Evolutionary conservation across 2,888 invertebrate species (phyloP).

Genomic region (Drosophila yooni): DNA sequence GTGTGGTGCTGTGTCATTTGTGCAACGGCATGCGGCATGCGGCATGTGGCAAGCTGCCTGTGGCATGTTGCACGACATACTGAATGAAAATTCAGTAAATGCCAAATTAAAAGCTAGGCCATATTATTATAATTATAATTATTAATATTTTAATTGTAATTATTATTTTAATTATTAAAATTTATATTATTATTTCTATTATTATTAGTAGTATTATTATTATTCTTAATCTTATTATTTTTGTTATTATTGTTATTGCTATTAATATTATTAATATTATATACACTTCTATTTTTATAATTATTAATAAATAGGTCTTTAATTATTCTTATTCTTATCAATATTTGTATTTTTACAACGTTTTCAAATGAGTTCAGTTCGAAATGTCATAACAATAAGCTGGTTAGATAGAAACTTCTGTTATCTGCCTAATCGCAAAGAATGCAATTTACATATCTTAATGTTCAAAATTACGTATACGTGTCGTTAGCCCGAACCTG

Average conservation of each 20-base stretch:
- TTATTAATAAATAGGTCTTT: not conserved
- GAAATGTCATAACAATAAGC: not conserved
- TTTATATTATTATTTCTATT: not conserved
- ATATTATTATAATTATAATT: not conserved
- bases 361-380: not conserved
- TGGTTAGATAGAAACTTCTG: not conserved
- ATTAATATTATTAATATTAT: not conserved
- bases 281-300: not conserved
- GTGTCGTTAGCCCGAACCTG: conserved; percentile 52
- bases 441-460: conserved; percentile 40
- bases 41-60: conserved; percentile 2
- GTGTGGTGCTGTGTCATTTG: conserved; percentile 44
- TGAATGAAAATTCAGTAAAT: not conserved
- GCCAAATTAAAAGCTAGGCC: not conserved
- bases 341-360: not conserved
- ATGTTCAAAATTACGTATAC: conserved; percentile 56
- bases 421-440: conserved; percentile 26
- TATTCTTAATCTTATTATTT: not conserved
- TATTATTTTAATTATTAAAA: not conserved
- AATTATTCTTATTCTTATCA: not conserved
- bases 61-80: not conserved
- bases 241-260: not conserved
- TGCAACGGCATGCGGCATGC: not conserved
- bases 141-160: not conserved
- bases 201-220: not conserved